Conservation (phyloP, 2,888 invertebrate species). For the Nudaria mundana region DNA sequence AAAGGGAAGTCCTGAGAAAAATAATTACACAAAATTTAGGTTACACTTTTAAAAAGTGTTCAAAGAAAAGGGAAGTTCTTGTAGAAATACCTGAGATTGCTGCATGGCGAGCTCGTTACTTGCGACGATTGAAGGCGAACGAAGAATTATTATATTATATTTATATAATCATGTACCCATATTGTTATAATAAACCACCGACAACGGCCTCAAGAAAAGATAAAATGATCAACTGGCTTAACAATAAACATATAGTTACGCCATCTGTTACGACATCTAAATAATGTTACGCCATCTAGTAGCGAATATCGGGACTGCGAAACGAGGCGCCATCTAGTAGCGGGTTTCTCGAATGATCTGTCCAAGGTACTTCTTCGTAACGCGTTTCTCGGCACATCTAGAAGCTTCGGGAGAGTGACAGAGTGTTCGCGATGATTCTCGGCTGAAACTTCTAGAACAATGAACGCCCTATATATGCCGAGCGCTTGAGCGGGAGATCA, state of each 20-base stretch:
- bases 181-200: not conserved
- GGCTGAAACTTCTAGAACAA: no score
- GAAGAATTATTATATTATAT: conserved; percentile 1
- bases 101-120: conserved; percentile 7
- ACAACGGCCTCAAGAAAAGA: not conserved
- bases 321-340: no score
- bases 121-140: conserved; percentile 7
- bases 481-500: no score
- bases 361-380: no score
- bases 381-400: no score
- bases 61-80: conserved; percentile 1
- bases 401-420: no score
- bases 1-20: not conserved
- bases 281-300: no score
- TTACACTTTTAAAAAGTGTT: not conserved
- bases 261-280: no score
- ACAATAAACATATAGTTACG: not conserved
- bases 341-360: no score
- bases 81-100: conserved; percentile 5
- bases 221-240: not conserved
- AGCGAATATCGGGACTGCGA: no score
- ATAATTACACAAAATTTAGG: not conserved
- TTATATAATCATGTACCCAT: not conserved
- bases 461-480: no score
- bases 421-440: no score